phyloP scores from a whole-genome alignment of 2,888 invertebrate genomes.

The Acronicta psi region DNA sequence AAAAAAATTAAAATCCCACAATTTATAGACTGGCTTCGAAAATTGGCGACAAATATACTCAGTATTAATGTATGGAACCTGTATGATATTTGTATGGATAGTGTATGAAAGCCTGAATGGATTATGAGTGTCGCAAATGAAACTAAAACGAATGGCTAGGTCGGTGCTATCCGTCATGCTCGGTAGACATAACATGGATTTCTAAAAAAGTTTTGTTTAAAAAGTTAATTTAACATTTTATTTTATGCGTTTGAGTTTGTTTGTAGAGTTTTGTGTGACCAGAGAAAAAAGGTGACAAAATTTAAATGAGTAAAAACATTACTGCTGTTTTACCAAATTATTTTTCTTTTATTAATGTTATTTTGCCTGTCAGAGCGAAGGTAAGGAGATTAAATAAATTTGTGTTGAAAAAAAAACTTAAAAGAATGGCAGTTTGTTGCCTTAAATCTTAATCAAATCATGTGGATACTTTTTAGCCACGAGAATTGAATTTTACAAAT shows the following conservation, averaged over 20 bases:
- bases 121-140: conserved; percentile 80
- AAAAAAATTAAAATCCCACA: conserved; percentile 13
- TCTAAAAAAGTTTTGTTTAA: neutral
- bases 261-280: no score
- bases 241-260: neutral
- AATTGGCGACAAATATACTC: conserved; percentile 39
- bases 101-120: conserved; percentile 70
- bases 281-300: no score
- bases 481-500: no score
- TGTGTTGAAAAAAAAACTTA: no score
- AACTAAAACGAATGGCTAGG: conserved; percentile 80
- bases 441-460: no score
- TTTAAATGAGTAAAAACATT: no score
- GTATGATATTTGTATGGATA: conserved; percentile 49
- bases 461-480: no score
- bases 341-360: no score
- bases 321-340: no score
- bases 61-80: conserved; percentile 11
- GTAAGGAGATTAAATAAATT: no score
- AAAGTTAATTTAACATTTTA: neutral
- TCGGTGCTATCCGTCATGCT: conserved; percentile 73
- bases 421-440: no score
- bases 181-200: conserved; percentile 61
- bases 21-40: conserved; percentile 28
- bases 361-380: no score